These are phyloP conservation scores for Epizoanthus rinbou DNA, from an alignment of 92 coral and sea anemone species.

Conservation along the genomic window DNA sequence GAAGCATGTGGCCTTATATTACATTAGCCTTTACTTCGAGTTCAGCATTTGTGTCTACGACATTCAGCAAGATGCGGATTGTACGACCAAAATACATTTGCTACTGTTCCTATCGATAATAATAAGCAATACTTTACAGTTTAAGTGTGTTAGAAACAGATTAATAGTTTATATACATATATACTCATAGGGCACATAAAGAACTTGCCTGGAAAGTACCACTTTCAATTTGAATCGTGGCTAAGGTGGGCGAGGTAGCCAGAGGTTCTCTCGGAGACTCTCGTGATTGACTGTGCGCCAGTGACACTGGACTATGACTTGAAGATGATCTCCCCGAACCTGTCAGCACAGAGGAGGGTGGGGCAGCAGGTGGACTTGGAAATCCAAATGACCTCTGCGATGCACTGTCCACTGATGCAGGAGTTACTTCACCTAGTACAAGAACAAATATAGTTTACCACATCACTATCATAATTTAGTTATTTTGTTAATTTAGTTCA, in stretches of 20 bases:
- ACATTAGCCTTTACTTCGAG: too few species aligned
- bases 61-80: too few species aligned
- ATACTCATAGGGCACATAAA: neutral
- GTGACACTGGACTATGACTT: constrained; percentile 15
- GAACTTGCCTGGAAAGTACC: constrained; percentile 21
- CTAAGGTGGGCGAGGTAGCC: neutral
- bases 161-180: too few species aligned
- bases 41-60: too few species aligned
- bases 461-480: too few species aligned
- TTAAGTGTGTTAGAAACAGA: too few species aligned
- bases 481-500: too few species aligned
- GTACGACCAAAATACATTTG: too few species aligned
- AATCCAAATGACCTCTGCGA: constrained; percentile 6
- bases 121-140: too few species aligned
- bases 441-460: too few species aligned
- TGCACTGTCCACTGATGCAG: neutral
- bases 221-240: constrained; percentile 15
- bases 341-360: neutral
- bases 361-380: constrained; percentile 5
- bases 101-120: too few species aligned
- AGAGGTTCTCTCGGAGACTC: constrained; percentile 10
- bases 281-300: neutral
- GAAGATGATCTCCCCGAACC: constrained; percentile 13
- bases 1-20: too few species aligned
- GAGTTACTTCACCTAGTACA: neutral